phyloP scores from a whole-genome alignment of 2,113 vertebrate genomes.

The Engraulis encrasicolus region DNA sequence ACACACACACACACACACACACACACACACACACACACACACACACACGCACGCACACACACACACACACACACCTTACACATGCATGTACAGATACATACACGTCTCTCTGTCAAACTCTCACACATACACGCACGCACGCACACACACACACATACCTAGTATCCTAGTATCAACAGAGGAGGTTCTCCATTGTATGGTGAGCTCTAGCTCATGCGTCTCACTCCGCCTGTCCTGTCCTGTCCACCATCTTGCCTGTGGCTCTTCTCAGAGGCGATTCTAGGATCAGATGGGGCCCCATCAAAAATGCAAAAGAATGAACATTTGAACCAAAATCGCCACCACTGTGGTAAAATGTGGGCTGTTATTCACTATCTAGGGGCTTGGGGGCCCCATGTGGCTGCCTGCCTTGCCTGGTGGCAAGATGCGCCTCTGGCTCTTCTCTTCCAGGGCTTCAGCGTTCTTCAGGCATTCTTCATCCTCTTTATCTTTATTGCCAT shows the following conservation, averaged over 20 bases:
- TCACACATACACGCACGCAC: neutral
- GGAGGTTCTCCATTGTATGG: slow-evolving; percentile 14
- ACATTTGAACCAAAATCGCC: no score
- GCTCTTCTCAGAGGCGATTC: slow-evolving; percentile 71
- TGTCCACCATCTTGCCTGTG: slow-evolving; percentile 70
- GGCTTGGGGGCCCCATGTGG: no score
- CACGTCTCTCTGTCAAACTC: neutral
- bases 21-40: neutral
- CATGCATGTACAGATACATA: neutral
- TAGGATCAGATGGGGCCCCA: no score
- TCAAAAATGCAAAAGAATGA: no score
- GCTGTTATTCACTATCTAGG: no score
- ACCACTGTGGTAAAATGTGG: no score
- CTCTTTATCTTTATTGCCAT: slow-evolving; percentile 83
- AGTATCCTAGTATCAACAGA: slow-evolving; percentile 20
- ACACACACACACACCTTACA: slow-evolving; percentile 30
- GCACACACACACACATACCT: slow-evolving; percentile 19
- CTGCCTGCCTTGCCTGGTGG: no score
- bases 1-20: no score
- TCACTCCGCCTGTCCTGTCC: slow-evolving; percentile 27
- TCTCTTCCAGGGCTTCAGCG: no score
- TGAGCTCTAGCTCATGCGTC: neutral
- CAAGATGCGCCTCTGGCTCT: no score
- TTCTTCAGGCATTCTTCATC: slow-evolving; percentile 78
- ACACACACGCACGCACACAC: neutral